Conservation (phyloP, 2,888 invertebrate species). For the Eupithecia insigniata region DNA sequence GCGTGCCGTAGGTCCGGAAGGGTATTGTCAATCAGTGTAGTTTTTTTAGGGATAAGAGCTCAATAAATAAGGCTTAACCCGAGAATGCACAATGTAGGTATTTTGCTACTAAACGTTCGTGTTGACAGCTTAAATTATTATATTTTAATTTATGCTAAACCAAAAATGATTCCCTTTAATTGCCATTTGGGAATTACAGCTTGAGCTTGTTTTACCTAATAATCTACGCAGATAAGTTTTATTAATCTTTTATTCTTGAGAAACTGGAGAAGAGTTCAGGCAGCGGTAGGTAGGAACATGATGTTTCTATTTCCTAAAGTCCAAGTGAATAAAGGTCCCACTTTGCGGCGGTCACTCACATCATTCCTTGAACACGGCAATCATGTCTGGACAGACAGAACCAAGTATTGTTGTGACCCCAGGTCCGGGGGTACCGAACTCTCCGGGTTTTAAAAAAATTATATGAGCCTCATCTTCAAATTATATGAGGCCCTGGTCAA, state of each 20-base stretch:
- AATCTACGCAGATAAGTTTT: too few relatives aligned
- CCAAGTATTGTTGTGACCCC: too few relatives aligned
- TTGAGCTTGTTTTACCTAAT: not conserved
- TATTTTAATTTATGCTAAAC: slow-evolving; percentile 31
- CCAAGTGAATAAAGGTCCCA: too few relatives aligned
- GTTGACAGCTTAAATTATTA: slow-evolving; percentile 33
- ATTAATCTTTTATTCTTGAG: too few relatives aligned
- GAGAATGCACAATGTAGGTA: slow-evolving; percentile 16
- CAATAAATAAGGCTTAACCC: not conserved
- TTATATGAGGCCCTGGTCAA: too few relatives aligned
- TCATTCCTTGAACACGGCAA: not conserved
- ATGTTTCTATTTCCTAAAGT: too few relatives aligned
- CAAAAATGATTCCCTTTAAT: slow-evolving; percentile 32
- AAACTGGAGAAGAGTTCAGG: too few relatives aligned
- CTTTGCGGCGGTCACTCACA: not conserved
- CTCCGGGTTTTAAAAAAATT: too few relatives aligned
- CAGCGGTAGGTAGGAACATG: too few relatives aligned
- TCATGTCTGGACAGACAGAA: not conserved
- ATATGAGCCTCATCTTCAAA: too few relatives aligned
- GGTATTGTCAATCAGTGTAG: not conserved
- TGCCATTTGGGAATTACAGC: slow-evolving; percentile 4
- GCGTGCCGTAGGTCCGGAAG: too few relatives aligned
- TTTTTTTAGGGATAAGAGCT: not conserved
- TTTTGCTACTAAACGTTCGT: slow-evolving; percentile 25
- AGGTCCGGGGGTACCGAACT: too few relatives aligned